phyloP scores from a whole-genome alignment of 2,113 vertebrate species.

The Phocoena sinus region DNA sequence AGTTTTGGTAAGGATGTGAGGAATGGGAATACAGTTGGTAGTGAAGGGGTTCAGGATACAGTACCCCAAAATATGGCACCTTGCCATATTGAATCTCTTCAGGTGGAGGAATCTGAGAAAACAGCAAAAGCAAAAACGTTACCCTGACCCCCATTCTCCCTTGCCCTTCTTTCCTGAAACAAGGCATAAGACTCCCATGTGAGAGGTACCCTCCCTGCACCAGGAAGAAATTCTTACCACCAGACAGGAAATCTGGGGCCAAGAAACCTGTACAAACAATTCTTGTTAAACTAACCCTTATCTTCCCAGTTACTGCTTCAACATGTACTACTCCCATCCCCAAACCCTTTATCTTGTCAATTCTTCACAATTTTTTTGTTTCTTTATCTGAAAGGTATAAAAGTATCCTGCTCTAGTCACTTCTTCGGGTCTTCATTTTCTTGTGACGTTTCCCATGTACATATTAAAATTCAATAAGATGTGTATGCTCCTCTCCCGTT shows the following conservation, averaged over 20 bases:
- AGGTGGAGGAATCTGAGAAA: neutral
- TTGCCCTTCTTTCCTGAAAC: neutral
- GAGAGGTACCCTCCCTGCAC: neutral
- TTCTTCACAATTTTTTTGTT: neutral
- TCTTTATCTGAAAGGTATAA: neutral
- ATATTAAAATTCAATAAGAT: neutral
- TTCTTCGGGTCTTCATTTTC: neutral
- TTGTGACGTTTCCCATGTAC: neutral
- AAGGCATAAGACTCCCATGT: neutral
- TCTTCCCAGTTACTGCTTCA: neutral
- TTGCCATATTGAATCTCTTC: neutral
- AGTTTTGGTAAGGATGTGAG: neutral
- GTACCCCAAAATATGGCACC: neutral
- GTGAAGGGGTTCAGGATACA: neutral
- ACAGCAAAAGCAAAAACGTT: neutral
- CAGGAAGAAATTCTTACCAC: neutral
- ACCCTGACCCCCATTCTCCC: neutral
- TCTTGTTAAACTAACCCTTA: neutral
- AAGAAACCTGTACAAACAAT: neutral
- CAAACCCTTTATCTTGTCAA: neutral
- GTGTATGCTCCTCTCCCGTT: neutral
- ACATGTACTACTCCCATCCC: neutral
- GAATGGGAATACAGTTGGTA: neutral
- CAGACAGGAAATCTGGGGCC: neutral
- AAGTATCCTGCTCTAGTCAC: neutral